Base-by-base conservation (phyloP, 2,113 vertebrate species). In the Shinisaurus crocodilurus region DNA sequence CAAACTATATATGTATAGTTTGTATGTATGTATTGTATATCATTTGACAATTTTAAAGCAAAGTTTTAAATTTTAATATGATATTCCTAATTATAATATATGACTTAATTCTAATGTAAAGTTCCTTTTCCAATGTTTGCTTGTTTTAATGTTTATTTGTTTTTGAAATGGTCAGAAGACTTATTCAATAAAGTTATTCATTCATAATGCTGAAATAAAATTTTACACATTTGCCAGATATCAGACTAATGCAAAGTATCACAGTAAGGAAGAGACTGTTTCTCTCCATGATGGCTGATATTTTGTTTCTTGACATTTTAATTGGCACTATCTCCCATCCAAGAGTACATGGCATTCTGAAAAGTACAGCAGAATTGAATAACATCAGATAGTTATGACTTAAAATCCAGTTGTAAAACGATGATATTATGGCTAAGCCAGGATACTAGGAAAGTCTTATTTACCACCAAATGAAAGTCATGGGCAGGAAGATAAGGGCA, bases 301-400 rank as follows among this genome's bases (percentile, higher is more conserved):
- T 79, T 88, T 79, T 79, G 40, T 48, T 88, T 79, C 29, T 48
- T 88, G 74, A 67, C 60, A 67, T 80, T 67, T 80, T 67, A 88
- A 67, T 48, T 79, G 40, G 40, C 75, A 88, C 75, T 32, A 72
- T 37, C 70, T 82, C 12, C 13, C 2, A 9, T 87, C 74, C 37
- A 87, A 79, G 40, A 87, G 74, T 69, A 88, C 60, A 80, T 48
- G 43, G 5, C 20, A 79, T 79, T 88, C 60, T 88, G 60, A 79
- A 88, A 67, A 37, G n/a, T 67, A 48, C 23, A 23, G 57, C 20
- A 79, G 16, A n/a, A 12, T 67, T 79, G 29, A 32, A 77, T 27
- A 77, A 54, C 7, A 72, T 72, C 3, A 48, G 48, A 92, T 2
- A 10, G 40, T 6, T 3, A 80, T 70, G 10, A 37, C 10, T 72